Evolutionary conservation across 2,797 vertebrate genomes (phyloP).

Genomic region (Lateolabrax maculatus): DNA sequence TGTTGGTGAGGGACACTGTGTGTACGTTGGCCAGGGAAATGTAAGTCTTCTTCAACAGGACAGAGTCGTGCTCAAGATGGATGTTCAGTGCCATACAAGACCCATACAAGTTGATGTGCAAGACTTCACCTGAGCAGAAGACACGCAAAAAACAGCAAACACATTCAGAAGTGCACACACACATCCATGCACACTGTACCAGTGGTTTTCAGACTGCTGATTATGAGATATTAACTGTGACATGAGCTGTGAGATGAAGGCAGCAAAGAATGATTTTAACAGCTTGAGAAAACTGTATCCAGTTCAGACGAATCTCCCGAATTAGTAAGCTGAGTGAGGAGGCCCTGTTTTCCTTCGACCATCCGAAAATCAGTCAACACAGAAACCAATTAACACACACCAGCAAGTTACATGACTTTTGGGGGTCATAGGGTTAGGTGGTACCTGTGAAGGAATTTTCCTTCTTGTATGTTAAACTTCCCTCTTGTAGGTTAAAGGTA

Average conservation of each 20-base stretch:
- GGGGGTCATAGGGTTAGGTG: too few species aligned
- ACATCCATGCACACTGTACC: not conserved
- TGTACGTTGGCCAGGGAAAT: conserved; percentile 82
- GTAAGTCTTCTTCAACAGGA: conserved; percentile 87
- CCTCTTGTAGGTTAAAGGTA: too few species aligned
- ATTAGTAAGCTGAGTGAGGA: not conserved
- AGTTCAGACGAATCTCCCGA: not conserved
- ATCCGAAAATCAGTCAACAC: not conserved
- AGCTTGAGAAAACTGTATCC: not conserved
- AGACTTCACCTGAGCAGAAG: conserved; percentile 86
- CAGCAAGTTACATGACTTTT: too few species aligned
- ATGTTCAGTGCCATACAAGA: conserved; percentile 86
- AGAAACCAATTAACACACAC: not conserved
- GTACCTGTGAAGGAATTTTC: too few species aligned
- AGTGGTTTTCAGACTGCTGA: not conserved
- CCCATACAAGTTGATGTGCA: conserved; percentile 86
- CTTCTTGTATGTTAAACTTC: too few species aligned
- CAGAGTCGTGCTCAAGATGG: conserved; percentile 82
- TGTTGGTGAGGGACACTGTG: conserved; percentile 86
- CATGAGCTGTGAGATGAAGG: not conserved
- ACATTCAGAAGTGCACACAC: conserved; percentile 6
- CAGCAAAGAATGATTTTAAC: not conserved
- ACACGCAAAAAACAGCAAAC: not conserved
- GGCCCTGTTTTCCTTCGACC: not conserved
- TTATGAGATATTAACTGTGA: not conserved